A percentile compares a stretch with the other conserved stretches of the same genome.
These are phyloP conservation scores for Ormyrus rosae DNA, from an alignment of 2,888 invertebrate genomes.

Conservation along the genomic window DNA sequence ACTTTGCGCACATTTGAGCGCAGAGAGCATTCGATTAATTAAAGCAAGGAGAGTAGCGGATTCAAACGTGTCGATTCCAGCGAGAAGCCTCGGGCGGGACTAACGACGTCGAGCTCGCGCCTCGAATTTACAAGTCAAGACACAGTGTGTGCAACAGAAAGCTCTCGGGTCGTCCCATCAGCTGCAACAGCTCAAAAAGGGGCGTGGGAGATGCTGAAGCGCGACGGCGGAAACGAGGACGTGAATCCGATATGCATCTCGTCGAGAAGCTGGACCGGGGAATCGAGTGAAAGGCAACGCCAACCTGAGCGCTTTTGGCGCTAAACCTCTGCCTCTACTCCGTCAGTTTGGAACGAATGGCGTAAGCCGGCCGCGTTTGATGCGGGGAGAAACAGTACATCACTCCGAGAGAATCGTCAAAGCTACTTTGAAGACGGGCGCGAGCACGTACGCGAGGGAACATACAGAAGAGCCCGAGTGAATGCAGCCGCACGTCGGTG, in stretches of 20 bases:
- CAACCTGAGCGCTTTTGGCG: neutral
- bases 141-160: neutral
- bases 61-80: neutral
- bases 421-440: conserved; percentile 40
- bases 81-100: neutral
- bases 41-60: neutral
- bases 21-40: conserved; percentile 4
- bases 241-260: conserved; percentile 23
- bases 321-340: neutral
- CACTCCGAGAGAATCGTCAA: conserved; percentile 6
- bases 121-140: conserved; percentile 47
- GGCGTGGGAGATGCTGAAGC: neutral
- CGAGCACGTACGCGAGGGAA: neutral
- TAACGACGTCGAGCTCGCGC: conserved; percentile 13
- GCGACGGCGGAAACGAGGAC: neutral
- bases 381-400: conserved; percentile 29
- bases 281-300: conserved; percentile 8
- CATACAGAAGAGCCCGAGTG: neutral
- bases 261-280: neutral
- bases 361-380: conserved; percentile 35
- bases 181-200: conserved; percentile 1
- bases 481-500: neutral
- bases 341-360: conserved; percentile 16
- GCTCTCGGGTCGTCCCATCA: neutral
- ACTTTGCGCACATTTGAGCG: neutral